phyloP scores from a whole-genome alignment of 1,140 invertebrate species.

The Conopomorpha cramerella region DNA sequence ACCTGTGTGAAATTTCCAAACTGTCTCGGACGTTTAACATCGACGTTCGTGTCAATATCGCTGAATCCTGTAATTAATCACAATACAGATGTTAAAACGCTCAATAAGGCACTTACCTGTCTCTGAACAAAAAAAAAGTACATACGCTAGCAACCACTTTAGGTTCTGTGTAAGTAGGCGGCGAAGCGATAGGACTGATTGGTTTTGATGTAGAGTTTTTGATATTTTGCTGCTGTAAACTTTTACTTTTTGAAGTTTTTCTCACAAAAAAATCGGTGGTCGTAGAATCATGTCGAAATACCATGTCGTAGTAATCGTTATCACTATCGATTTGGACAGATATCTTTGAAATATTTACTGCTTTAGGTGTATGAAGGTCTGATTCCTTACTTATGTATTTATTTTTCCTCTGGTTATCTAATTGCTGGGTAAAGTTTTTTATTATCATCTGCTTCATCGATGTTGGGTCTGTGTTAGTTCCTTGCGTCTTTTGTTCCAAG shows the following conservation, averaged over 20 bases:
- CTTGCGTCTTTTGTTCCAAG: slow-evolving; percentile 3
- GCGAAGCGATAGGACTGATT: too few relatives aligned
- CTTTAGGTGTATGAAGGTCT: slow-evolving; percentile 7
- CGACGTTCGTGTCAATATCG: background rate
- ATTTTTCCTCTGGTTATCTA: slow-evolving; percentile 5
- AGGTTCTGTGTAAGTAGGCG: too few relatives aligned
- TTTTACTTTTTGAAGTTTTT: slow-evolving; percentile 13
- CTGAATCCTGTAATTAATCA: background rate
- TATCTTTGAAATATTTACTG: slow-evolving; percentile 21
- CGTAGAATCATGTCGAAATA: slow-evolving; percentile 14
- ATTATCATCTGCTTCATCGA: slow-evolving; percentile 24
- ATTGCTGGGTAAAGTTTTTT: slow-evolving; percentile 15
- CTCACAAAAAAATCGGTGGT: slow-evolving; percentile 18
- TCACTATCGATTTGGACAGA: slow-evolving; percentile 33
- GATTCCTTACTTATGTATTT: slow-evolving; percentile 6
- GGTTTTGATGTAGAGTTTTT: too few relatives aligned
- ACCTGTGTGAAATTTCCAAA: slow-evolving; percentile 29
- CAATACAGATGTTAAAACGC: background rate
- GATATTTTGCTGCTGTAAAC: too few relatives aligned
- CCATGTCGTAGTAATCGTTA: slow-evolving; percentile 25
- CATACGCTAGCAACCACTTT: too few relatives aligned
- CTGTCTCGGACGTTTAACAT: slow-evolving; percentile 25
- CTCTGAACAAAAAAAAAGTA: too few relatives aligned
- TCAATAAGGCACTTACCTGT: too few relatives aligned
- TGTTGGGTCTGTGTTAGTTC: slow-evolving; percentile 6